These are phyloP conservation scores for Drosophila quasianomalipes DNA, from an alignment of 2,888 invertebrate species.

Conservation along the genomic window DNA sequence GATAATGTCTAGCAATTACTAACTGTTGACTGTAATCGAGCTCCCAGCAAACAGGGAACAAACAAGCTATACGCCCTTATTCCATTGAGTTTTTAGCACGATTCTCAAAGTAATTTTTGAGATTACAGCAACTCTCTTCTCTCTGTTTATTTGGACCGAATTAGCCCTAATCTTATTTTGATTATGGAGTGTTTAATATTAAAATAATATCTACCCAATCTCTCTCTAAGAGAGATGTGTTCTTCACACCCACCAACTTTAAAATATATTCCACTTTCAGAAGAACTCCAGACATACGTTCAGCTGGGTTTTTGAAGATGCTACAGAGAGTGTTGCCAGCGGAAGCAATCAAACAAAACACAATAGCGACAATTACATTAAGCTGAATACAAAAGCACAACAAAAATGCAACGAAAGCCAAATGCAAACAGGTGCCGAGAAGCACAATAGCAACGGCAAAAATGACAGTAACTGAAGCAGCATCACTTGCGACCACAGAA, in stretches of 20 bases:
- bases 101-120: not conserved
- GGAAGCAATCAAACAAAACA: conserved; percentile 71
- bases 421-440: conserved; percentile 68
- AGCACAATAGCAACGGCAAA: conserved; percentile 15
- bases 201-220: too few relatives aligned
- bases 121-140: not conserved
- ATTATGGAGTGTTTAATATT: not conserved
- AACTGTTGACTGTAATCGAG: conserved; percentile 37
- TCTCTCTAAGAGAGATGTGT: not conserved
- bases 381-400: conserved; percentile 52
- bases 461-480: conserved; percentile 7
- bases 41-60: conserved; percentile 14
- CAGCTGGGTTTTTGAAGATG: conserved; percentile 15
- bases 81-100: conserved; percentile 15
- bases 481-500: conserved; percentile 48
- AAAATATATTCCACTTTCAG: conserved; percentile 5
- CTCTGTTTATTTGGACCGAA: not conserved
- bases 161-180: not conserved
- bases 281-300: conserved; percentile 1
- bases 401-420: conserved; percentile 37
- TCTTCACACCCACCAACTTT: not conserved
- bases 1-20: conserved; percentile 1
- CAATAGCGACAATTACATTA: conserved; percentile 72
- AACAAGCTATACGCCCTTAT: conserved; percentile 25
- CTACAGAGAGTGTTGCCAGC: conserved; percentile 22